Conservation (phyloP, 2,113 vertebrate genomes). For the Desmodus rotundus region DNA sequence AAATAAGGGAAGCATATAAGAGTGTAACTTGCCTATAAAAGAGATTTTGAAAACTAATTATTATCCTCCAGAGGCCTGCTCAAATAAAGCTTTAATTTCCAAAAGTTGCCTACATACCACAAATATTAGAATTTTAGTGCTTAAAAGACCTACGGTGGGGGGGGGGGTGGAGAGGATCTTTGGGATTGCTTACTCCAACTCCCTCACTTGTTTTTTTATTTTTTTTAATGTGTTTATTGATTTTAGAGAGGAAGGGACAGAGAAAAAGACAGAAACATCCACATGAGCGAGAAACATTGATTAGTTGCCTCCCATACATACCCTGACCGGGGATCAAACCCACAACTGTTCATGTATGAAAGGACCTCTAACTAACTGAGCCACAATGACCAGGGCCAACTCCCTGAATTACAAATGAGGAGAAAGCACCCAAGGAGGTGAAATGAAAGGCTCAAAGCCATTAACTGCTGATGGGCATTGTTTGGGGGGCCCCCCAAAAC, state of each 20-base stretch:
- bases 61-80: neutral
- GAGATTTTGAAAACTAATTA: neutral
- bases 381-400: too few species aligned
- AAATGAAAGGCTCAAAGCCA: neutral
- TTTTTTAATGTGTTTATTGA: too few species aligned
- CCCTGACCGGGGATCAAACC: too few species aligned
- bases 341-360: too few species aligned
- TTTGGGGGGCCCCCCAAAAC: too few species aligned
- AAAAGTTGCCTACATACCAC: neutral
- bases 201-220: neutral
- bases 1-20: neutral
- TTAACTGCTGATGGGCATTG: neutral
- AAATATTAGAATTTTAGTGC: neutral
- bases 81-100: conserved; percentile 19
- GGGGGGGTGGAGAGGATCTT: rapidly evolving
- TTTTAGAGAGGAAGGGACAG: too few species aligned
- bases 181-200: neutral
- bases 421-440: neutral
- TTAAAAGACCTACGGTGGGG: neutral
- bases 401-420: neutral
- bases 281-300: too few species aligned
- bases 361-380: too few species aligned
- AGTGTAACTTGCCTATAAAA: conserved; percentile 1
- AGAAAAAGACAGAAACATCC: too few species aligned
- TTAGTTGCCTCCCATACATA: too few species aligned